Evolutionary conservation across 2,888 invertebrate genomes (phyloP), one percentile per base, ranked within the genome.

Genomic region (Rhamnusium bicolor): DNA sequence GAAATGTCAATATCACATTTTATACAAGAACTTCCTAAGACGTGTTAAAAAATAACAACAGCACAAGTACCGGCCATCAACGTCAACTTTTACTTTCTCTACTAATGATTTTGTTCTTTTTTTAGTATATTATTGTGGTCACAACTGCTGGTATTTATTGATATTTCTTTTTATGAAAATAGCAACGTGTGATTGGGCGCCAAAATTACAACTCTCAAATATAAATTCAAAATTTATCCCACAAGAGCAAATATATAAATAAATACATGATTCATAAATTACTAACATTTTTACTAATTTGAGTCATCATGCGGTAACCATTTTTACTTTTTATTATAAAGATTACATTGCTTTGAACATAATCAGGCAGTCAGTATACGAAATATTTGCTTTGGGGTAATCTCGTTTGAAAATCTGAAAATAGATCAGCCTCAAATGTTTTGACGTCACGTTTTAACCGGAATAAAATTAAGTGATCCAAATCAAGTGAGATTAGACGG

Each of bases 71-170:
- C 40, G 10, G 40, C 40, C 40, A 24, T 24, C n/a, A 40, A n/a
- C 40, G 4, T 12, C 40, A 40, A n/a, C n/a, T n/a, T 40, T 40
- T 40, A 40, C 3, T n/a, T n/a, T 54, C 49, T 63, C 63, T 63
- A 49, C 63, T 49, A 49, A 63, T 63, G 63, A 63, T 63, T 47
- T 47, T 63, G n/a, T 46, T 27, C 47, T 5, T 47, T 49, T n/a
- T 32, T 51, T 5, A 8, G 49, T 49, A 49, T 49, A 49, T 6
- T 16, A 49, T 16, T 51, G 51, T 58, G 32, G 27, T 32, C 16
- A 58, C 18, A 58, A 7, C 29, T 27, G 32, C 32, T 29, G 32
- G 58, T 16, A 58, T 18, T n/a, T 18, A 32, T 32, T 5, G 18
- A 29, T 19, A 12, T 47, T 47, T 16, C 18, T 51, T 4, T 2